Evolutionary conservation across 2,797 vertebrate species (phyloP).

Genomic region (Eleutherodactylus coqui): DNA sequence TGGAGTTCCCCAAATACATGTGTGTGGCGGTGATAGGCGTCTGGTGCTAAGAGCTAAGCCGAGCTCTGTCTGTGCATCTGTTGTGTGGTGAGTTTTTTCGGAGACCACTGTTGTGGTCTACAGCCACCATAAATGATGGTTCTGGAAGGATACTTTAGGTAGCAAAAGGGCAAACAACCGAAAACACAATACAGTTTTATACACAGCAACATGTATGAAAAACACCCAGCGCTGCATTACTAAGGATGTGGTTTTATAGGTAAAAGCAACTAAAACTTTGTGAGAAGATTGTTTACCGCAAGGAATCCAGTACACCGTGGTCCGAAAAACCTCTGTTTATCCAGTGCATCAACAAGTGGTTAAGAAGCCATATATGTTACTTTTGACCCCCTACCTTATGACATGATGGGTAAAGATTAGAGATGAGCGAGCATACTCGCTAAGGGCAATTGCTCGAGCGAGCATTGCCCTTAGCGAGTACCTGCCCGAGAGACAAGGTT

Average conservation of each 20-base stretch:
- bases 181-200: not conserved
- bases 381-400: not conserved
- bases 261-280: constrained; percentile 1
- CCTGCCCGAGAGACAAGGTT: too few species aligned
- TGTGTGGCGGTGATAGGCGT: constrained; percentile 2
- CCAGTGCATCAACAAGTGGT: not conserved
- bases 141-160: not conserved
- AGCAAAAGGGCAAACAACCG: constrained; percentile 23
- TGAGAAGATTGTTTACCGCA: constrained; percentile 2
- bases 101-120: constrained; percentile 40
- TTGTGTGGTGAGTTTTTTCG: constrained; percentile 35
- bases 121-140: constrained; percentile 36
- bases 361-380: not conserved
- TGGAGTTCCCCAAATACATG: constrained; percentile 32
- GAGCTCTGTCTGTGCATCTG: constrained; percentile 6
- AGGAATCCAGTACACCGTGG: constrained; percentile 7
- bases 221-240: constrained; percentile 5
- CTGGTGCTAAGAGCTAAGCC: not conserved
- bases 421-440: too few species aligned
- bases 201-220: constrained; percentile 11
- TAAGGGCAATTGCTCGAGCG: too few species aligned
- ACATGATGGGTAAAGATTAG: not conserved
- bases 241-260: constrained; percentile 44
- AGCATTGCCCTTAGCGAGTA: too few species aligned
- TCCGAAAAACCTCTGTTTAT: not conserved